Base-by-base conservation (phyloP, 64 coral and sea anemone species). In the Montipora sp. region DNA sequence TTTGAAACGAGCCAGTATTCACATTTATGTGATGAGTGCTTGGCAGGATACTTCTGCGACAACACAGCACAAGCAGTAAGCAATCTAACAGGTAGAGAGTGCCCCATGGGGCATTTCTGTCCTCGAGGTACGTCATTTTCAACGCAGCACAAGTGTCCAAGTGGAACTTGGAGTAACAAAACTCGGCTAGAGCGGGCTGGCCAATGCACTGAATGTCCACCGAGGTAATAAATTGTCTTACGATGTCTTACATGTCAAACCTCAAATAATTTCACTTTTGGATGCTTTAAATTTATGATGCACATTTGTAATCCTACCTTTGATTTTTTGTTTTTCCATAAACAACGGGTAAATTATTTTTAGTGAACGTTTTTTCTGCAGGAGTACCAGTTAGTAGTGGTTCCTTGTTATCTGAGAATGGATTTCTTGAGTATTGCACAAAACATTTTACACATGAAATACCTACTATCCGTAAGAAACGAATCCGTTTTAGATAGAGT, bases 141-240 rank as follows among this genome's bases (percentile, higher is more conserved):
- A 21, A 99, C 94, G 1, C 91, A 99, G 60, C 86, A 75, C 65
- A 96, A 96, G 87, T 99, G 98, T 43, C 91, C 89, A 1, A 48
- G 83, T 80, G 98, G 98, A 77, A 99, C 94, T 3, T 99, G 98
- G 98, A 99, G 92, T 81, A 99, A 99, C 84, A 90, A 94, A 18
- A 96, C 94, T 7, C 75, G 48, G 58, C 80, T 96, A 13, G 90
- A 92, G 47, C 68, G 92, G 83, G 57, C 89, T 59, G 89, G 89
- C 1, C 89, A 96, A 12, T 99, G 98, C 51, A 92, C 88, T 16
- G 75, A 87, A 2, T 99, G 98, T 44, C 98, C 98, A 89, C 89
- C 94, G 18, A 96, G 95, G 98, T 99, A 80, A 79, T 75, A 2
- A 2, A 36, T 15, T 45, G 53, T n/a, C 5, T 65, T 15, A 20